Evolutionary conservation across 2,797 vertebrate species (phyloP).

Genomic region (Mormyrus proboscirostris): DNA sequence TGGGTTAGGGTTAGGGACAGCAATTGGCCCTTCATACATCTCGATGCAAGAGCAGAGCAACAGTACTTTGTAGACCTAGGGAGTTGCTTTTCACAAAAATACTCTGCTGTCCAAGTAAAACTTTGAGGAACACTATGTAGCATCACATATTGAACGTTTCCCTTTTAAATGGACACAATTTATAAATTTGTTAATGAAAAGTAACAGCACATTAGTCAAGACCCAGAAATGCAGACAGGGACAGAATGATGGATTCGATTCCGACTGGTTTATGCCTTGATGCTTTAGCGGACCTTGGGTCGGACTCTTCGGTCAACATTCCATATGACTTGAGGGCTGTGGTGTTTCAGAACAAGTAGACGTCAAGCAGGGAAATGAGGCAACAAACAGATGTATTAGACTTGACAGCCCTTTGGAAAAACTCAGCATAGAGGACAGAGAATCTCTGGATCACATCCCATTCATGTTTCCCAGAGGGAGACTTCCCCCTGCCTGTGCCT

Average conservation of each 20-base stretch:
- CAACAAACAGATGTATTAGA: background rate
- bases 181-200: background rate
- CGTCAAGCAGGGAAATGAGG: background rate
- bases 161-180: background rate
- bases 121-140: background rate
- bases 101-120: background rate
- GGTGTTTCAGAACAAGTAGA: background rate
- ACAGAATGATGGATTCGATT: background rate
- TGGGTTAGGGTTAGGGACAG: background rate
- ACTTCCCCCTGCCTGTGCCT: background rate
- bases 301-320: slow-evolving; percentile 2
- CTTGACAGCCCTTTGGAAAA: background rate
- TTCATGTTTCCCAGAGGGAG: background rate
- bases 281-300: background rate
- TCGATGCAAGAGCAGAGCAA: background rate
- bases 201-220: background rate
- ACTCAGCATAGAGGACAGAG: background rate
- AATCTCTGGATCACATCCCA: background rate
- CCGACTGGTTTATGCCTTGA: background rate
- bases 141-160: background rate
- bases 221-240: background rate
- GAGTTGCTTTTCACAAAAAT: background rate
- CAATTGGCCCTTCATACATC: background rate
- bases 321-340: background rate
- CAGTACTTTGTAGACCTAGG: background rate